A percentile compares a stretch with the other conserved stretches of the same genome.
phyloP scores from a whole-genome alignment of 2,797 vertebrate species.

The Acanthopagrus latus region DNA sequence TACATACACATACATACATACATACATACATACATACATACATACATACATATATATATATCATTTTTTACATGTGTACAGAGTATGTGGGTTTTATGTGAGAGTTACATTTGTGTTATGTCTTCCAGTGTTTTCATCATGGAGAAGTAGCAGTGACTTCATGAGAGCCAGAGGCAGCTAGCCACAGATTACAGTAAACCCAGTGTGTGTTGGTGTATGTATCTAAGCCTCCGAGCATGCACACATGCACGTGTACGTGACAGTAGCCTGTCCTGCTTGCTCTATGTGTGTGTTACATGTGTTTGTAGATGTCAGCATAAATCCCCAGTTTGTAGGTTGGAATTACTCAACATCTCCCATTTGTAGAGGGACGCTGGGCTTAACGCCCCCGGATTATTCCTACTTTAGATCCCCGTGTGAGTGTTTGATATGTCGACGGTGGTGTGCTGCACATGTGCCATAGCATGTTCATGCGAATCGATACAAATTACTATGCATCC shows the following conservation, averaged over 20 bases:
- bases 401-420: conserved; percentile 52
- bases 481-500: conserved; percentile 28
- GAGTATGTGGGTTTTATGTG: conserved; percentile 19
- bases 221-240: conserved; percentile 47
- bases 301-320: conserved; percentile 61
- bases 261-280: conserved; percentile 21
- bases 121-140: conserved; percentile 56
- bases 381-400: conserved; percentile 74
- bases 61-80: background rate
- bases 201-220: conserved; percentile 27
- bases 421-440: conserved; percentile 46
- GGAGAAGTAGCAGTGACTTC: conserved; percentile 56
- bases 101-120: conserved; percentile 20
- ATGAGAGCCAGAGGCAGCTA: conserved; percentile 66
- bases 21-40: no score
- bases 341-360: conserved; percentile 70
- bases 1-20: no score
- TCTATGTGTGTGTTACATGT: conserved; percentile 55
- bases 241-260: conserved; percentile 44
- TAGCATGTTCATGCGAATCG: conserved; percentile 16
- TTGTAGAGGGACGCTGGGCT: conserved; percentile 65
- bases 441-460: conserved; percentile 16
- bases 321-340: conserved; percentile 74
- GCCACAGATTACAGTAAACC: conserved; percentile 75
- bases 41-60: no score